Base-by-base conservation (phyloP, 2,113 vertebrate species). In the Hystrix brachyura region DNA sequence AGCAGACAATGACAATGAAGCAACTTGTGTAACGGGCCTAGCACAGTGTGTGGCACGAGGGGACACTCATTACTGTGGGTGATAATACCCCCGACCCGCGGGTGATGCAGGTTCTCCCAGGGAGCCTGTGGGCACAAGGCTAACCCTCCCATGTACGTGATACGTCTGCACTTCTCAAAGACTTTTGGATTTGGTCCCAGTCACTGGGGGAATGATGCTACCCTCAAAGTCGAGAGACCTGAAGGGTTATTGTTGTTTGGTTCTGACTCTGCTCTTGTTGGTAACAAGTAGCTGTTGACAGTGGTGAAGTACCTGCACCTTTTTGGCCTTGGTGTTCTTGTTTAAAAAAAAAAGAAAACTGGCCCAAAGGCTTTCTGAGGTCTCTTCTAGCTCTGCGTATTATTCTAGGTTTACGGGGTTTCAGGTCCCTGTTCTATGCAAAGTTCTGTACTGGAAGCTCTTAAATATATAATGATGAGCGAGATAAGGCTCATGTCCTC, bases 1-100 rank as follows among this genome's bases (percentile, higher is more conserved):
- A 79, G 96, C 84, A 94, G 92, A 93, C 87, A 91, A 80, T 18
- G 96, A 97, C 91, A 90, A 59, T 3, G 78, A 76, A 29, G 34
- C 74, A 84, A 81, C 46, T 71, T 53, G 59, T 29, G 86, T 7
- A n/a, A 64, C 19, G 90, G 82, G 59, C 85, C 29, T 10, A 60
- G 34, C 15, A 29, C 48, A 1, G 59, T 48, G 91, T 69, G 87
- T 65, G 84, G 92, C 43, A 18, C 71, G 0, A 0, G 29, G 80
- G 85, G 74, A 76, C 64, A 34, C 48, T 65, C 13, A 23, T 4
- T 38, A 10, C 0, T 51, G 80, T 2, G n/a, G 83, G 18, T 8
- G 53, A 9, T 65, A 12, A 17, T 43, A 43, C 34, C 23, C 64
- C 57, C 90, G 67, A 5, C 74, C 84, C 86, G n/a, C 64, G 46